Evolutionary conservation across 2,113 vertebrate species (phyloP).

Genomic region (Nannospalax galili): DNA sequence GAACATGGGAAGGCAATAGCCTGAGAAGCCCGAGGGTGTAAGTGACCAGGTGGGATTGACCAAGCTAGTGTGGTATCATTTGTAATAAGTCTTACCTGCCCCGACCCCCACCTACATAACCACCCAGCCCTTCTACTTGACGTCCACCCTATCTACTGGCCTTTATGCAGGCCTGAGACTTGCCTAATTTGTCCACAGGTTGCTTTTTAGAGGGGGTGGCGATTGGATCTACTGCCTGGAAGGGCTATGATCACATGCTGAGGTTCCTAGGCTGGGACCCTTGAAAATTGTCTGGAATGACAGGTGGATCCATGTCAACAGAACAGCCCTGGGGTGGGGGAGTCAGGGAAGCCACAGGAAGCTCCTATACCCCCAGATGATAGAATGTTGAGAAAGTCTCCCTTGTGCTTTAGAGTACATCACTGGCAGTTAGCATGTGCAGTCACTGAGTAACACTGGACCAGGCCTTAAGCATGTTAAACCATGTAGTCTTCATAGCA

Average conservation of each 20-base stretch:
- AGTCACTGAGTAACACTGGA: no score
- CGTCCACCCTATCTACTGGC: background rate
- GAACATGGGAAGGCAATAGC: background rate
- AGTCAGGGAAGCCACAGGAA: background rate
- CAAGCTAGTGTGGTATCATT: background rate
- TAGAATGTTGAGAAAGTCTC: background rate
- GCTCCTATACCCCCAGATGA: rapidly evolving
- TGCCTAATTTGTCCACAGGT: background rate
- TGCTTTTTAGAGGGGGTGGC: background rate
- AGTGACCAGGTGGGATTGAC: background rate
- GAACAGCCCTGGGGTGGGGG: background rate
- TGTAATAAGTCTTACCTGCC: background rate
- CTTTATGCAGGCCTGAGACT: background rate
- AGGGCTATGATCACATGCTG: background rate
- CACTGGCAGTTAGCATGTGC: background rate
- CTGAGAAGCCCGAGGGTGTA: background rate
- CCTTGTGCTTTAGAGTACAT: background rate
- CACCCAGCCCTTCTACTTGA: background rate
- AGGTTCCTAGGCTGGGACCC: background rate
- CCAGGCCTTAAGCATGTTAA: background rate
- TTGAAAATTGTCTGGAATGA: background rate
- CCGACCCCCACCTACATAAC: background rate
- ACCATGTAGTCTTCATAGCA: background rate
- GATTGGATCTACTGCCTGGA: background rate
- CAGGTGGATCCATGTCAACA: background rate